Evolutionary conservation across 2,113 vertebrate genomes (phyloP), one percentile per base, ranked within the genome.

Genomic region (Falco punctatus): DNA sequence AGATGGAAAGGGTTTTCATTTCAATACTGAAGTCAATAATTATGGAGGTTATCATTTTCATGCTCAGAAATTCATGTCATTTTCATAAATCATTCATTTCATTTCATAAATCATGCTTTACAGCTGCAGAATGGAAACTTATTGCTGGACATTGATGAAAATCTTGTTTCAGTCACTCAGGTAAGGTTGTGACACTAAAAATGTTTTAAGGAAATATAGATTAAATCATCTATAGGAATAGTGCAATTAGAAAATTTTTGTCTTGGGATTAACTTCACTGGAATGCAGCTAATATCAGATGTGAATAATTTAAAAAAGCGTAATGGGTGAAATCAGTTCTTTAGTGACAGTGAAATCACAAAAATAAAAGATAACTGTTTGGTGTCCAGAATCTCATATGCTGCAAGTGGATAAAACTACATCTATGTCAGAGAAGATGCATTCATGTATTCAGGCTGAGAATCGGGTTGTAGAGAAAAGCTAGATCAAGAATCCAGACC

Each of bases 41-140:
- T 93, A 32, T 77, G 93, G 96, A 95, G 94, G 78, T 95, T 66
- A 61, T 98, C 96, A 83, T 97, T 98, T 96, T 97, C 97, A 88
- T 97, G 93, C 92, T 96, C 98, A 98, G 96, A 94, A 98, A 92
- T 97, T 97, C 97, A 96, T 97, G 96, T 94, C 98, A 97, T 98
- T 94, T 97, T 96, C 98, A 97, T 98, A 92, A 97, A 96, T 98
- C 92, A 57, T 95, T 97, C 98, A 98, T 98, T 94, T 96, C 98
- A 98, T 97, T 96, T 98, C 98, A 98, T 98, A 94, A 86, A 94
- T 98, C 98, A 73, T 98, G 87, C 98, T 97, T 98, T 99, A 94
- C 98, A 98, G 98, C 99, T 99, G 96, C 98, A 99, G 99, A 99
- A 99, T 94, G 98, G 98, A 97, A 98, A 97, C 97, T 96, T 98